Conservation (phyloP, 2,113 vertebrate genomes). For the Odontesthes bonariensis region DNA sequence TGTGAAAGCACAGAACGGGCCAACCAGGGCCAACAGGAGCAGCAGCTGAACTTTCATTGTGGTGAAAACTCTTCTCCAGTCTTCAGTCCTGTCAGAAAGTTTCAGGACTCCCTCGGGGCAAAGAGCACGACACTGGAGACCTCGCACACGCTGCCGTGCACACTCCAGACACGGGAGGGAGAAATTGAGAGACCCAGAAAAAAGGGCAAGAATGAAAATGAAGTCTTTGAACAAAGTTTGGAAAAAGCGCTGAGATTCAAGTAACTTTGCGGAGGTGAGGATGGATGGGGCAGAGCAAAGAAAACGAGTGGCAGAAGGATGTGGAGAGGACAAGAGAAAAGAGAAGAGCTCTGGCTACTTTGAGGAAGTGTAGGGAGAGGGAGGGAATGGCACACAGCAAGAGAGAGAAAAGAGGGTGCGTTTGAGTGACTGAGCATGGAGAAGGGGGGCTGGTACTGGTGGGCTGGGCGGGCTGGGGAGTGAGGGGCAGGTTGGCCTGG, state of each 20-base stretch:
- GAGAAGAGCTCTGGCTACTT: slow-evolving; percentile 57
- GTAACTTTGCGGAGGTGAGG: slow-evolving; percentile 13
- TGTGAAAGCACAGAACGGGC: slow-evolving; percentile 71
- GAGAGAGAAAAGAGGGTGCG: slow-evolving; percentile 60
- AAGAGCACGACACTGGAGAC: slow-evolving; percentile 55
- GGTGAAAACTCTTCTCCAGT: slow-evolving; percentile 46
- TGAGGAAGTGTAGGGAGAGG: slow-evolving; percentile 53
- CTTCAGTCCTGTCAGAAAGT: slow-evolving; percentile 44
- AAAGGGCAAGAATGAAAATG: slow-evolving; percentile 32
- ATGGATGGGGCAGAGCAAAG: slow-evolving; percentile 6
- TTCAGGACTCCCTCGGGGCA: slow-evolving; percentile 41
- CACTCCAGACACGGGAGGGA: slow-evolving; percentile 37
- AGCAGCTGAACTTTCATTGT: slow-evolving; percentile 75
- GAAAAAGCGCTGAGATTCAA: background rate
- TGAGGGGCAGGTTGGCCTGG: slow-evolving; percentile 59
- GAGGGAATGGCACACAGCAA: slow-evolving; percentile 63
- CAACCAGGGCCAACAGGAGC: slow-evolving; percentile 75
- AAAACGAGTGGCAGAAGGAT: slow-evolving; percentile 50
- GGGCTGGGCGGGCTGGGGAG: slow-evolving; percentile 59
- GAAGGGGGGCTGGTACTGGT: slow-evolving; percentile 72
- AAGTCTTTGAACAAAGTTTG: slow-evolving; percentile 28
- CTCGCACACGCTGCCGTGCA: slow-evolving; percentile 18
- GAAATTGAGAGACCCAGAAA: background rate
- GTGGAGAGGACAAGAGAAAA: slow-evolving; percentile 52
- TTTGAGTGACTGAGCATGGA: slow-evolving; percentile 52